Conservation (phyloP, 2,113 vertebrate species). For the Nicator chloris region DNA sequence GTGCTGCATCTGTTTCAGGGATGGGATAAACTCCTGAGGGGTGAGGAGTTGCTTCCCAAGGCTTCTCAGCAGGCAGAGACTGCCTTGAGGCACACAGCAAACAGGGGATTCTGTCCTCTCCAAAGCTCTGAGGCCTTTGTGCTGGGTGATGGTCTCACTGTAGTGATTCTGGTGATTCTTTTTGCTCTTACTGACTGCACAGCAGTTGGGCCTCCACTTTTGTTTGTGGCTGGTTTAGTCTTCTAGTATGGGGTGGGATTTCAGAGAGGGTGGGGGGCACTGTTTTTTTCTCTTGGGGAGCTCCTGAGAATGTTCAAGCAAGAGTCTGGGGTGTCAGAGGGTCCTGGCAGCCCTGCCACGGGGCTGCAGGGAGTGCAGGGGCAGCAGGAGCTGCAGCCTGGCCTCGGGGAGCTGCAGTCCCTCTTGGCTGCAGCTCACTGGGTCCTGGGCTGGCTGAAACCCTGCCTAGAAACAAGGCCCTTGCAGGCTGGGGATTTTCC, state of each 20-base stretch:
- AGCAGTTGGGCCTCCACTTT: background rate
- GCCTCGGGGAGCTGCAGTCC: background rate
- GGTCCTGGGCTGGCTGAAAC: background rate
- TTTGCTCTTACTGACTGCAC: background rate
- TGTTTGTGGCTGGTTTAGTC: background rate
- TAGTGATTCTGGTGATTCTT: background rate
- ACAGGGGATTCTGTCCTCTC: background rate
- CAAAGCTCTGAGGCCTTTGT: background rate
- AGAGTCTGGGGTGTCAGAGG: background rate
- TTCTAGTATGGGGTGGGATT: background rate
- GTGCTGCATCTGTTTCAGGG: background rate
- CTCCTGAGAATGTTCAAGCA: background rate
- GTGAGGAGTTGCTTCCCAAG: background rate
- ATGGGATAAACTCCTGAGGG: background rate
- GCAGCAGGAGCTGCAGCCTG: background rate
- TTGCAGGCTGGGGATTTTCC: background rate
- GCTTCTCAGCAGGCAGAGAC: background rate
- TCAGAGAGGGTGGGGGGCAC: background rate
- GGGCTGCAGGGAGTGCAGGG: background rate
- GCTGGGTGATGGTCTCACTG: accelerated
- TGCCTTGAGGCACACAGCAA: background rate
- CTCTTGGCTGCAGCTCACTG: background rate
- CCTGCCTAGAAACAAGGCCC: background rate
- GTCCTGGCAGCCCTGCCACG: background rate
- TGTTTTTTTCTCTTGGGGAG: background rate